These are phyloP conservation scores for Pseudorhiza aurosa DNA, from an alignment of 30 jellyfish, hydroid and myxozoan genomes.

Conservation along the genomic window DNA sequence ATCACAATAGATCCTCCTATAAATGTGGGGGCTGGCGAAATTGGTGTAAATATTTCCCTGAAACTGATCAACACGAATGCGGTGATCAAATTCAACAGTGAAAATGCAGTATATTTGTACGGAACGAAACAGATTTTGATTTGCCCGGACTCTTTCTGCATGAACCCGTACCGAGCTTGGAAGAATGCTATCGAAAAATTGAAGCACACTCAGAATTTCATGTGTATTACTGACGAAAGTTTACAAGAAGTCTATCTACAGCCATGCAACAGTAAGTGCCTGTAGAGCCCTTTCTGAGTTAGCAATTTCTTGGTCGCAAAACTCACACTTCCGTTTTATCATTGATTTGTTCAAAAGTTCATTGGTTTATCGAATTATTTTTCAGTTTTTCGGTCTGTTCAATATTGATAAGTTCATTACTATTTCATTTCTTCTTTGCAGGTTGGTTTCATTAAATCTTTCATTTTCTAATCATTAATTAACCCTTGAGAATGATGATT, in stretches of 20 bases:
- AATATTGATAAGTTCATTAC: no score
- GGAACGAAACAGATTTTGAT: conserved; percentile 18
- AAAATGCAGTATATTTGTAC: conserved; percentile 27
- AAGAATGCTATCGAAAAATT: conserved; percentile 6
- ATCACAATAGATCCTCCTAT: conserved; percentile 24
- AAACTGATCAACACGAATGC: background rate
- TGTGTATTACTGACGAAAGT: conserved; percentile 21
- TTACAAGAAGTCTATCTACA: conserved; percentile 49
- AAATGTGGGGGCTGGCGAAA: background rate
- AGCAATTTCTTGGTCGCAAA: no score
- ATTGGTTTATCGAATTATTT: no score
- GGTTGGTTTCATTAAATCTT: no score
- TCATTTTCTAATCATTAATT: no score
- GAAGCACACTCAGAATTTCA: background rate
- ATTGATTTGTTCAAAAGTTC: no score
- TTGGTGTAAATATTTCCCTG: background rate
- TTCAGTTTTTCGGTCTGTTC: no score
- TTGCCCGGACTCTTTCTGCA: conserved; percentile 49
- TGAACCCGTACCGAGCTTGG: conserved; percentile 49
- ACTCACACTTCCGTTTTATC: no score
- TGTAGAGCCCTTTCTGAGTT: no score
- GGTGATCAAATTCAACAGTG: conserved; percentile 13
- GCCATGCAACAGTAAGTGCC: conserved; percentile 56
- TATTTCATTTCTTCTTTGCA: no score
- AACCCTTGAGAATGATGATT: no score